These are phyloP conservation scores for Corapipo altera DNA, from an alignment of 2,113 vertebrate species.

Conservation along the genomic window DNA sequence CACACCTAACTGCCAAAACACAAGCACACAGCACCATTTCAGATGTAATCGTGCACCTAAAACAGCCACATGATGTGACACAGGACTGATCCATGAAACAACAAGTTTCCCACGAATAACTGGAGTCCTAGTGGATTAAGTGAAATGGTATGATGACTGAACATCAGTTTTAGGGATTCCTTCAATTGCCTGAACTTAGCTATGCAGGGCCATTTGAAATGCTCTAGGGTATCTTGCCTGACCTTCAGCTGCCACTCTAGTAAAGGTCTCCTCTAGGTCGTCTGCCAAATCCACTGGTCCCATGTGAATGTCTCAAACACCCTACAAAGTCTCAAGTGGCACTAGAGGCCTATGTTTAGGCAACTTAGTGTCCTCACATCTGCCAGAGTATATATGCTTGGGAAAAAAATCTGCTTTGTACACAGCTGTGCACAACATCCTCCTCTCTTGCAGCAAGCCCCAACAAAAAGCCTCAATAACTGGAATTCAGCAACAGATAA, in stretches of 20 bases:
- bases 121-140: background rate
- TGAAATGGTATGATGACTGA: background rate
- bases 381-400: background rate
- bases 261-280: background rate
- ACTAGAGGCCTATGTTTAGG: background rate
- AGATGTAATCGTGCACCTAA: background rate
- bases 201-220: background rate
- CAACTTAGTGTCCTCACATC: background rate
- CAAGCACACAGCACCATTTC: background rate
- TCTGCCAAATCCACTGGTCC: background rate
- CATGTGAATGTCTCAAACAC: background rate
- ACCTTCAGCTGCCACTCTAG: background rate
- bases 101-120: background rate
- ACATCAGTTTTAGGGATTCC: background rate
- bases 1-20: background rate
- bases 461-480: background rate
- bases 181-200: background rate
- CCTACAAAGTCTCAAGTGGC: background rate
- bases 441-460: background rate
- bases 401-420: background rate
- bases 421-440: constrained; percentile 1
- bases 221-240: background rate
- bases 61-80: background rate
- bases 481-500: background rate
- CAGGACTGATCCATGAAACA: background rate